Conservation (phyloP, 2,888 invertebrate species). For the Sympetrum striolatum region DNA sequence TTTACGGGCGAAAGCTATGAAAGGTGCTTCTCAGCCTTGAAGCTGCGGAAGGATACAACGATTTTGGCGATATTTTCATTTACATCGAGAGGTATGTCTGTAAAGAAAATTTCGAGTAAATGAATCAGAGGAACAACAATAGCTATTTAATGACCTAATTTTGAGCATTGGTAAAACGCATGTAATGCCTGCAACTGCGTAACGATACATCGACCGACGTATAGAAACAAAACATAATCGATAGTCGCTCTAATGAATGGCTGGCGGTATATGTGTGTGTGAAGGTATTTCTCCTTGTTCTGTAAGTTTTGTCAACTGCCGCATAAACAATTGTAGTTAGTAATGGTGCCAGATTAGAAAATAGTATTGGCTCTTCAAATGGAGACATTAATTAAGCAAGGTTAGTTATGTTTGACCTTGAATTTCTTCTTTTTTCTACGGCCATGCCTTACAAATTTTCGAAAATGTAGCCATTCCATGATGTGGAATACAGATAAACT, state of each 20-base stretch:
- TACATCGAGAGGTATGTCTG: background rate
- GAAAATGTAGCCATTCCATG: background rate
- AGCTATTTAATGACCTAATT: too few species aligned
- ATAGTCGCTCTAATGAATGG: background rate
- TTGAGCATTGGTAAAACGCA: background rate
- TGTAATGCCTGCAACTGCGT: background rate
- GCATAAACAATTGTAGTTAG: background rate
- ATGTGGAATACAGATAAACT: background rate
- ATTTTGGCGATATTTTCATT: background rate
- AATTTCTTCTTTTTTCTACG: background rate
- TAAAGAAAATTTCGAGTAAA: background rate
- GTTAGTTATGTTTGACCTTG: background rate
- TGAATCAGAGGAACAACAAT: background rate
- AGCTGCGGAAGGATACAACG: background rate
- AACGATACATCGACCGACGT: background rate
- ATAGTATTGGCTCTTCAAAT: background rate
- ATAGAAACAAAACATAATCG: background rate
- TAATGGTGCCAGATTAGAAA: background rate
- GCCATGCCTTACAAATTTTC: background rate
- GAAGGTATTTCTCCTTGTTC: background rate
- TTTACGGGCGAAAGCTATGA: background rate
- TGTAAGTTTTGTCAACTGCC: background rate
- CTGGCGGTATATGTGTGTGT: background rate
- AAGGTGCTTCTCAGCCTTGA: background rate
- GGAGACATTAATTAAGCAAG: background rate